phyloP scores from a whole-genome alignment of 2,888 invertebrate genomes.

The Magallana nippona region DNA sequence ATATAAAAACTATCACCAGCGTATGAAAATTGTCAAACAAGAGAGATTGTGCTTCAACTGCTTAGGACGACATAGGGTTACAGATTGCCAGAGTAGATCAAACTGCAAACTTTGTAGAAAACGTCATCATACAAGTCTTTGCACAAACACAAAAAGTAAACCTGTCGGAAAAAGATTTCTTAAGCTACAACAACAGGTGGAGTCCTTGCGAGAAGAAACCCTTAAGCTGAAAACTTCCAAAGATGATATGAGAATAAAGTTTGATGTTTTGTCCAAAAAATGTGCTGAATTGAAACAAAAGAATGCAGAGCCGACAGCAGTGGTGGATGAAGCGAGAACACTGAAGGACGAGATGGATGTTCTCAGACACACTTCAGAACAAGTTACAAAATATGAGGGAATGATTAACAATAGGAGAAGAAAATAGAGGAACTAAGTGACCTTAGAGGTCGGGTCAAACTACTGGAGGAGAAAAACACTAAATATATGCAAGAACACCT shows the following conservation, averaged over 20 bases:
- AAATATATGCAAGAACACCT: slow-evolving; percentile 93
- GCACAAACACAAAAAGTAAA: no score
- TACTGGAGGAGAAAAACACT: slow-evolving; percentile 93
- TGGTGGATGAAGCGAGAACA: slow-evolving; percentile 89
- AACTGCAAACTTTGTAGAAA: no score
- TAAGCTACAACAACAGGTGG: slow-evolving; percentile 79
- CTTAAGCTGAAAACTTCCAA: slow-evolving; percentile 90
- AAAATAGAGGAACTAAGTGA: slow-evolving; percentile 94
- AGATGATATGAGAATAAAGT: slow-evolving; percentile 91
- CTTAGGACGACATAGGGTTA: no score
- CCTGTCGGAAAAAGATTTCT: slow-evolving; percentile 79
- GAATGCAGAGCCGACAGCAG: slow-evolving; percentile 89
- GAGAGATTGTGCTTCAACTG: no score
- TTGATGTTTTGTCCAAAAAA: slow-evolving; percentile 90
- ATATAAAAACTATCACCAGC: no score
- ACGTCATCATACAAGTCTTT: no score
- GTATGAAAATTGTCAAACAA: no score
- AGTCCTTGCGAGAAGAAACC: slow-evolving; percentile 83
- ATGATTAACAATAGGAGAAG: slow-evolving; percentile 95
- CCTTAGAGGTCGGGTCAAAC: slow-evolving; percentile 90
- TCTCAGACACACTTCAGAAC: slow-evolving; percentile 92
- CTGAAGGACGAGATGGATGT: slow-evolving; percentile 93
- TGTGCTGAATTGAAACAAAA: slow-evolving; percentile 88
- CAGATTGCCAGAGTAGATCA: no score
- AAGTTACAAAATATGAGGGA: slow-evolving; percentile 90